Evolutionary conservation across 2,797 vertebrate species (phyloP).

Genomic region (Tenualosa ilisha): DNA sequence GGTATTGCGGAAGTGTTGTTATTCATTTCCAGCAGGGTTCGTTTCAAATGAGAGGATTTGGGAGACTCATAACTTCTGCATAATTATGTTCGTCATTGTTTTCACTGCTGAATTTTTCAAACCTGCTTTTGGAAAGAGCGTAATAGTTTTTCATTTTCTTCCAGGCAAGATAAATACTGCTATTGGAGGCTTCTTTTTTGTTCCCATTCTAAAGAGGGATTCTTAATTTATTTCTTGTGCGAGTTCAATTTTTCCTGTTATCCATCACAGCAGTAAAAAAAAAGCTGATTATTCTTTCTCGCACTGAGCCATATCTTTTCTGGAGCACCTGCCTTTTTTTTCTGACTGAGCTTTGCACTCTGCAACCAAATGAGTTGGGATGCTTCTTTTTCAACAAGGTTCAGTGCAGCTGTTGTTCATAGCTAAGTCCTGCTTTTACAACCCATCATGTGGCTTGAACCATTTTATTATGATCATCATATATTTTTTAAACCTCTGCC

Average conservation of each 20-base stretch:
- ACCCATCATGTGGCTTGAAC: neutral
- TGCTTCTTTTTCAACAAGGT: neutral
- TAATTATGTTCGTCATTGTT: slow-evolving; percentile 54
- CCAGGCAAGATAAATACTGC: slow-evolving; percentile 13
- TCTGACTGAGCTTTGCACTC: neutral
- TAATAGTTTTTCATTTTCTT: slow-evolving; percentile 38
- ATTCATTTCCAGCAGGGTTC: slow-evolving; percentile 35
- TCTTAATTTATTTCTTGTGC: slow-evolving; percentile 1
- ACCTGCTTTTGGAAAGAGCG: slow-evolving; percentile 54
- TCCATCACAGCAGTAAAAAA: neutral
- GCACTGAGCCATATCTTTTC: neutral
- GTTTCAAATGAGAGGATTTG: slow-evolving; percentile 49
- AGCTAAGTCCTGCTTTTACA: neutral
- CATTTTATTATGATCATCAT: neutral
- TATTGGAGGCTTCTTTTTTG: slow-evolving; percentile 9
- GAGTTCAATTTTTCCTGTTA: neutral
- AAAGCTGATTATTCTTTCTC: slow-evolving; percentile 1
- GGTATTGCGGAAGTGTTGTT: neutral
- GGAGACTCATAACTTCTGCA: slow-evolving; percentile 41
- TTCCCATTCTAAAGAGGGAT: neutral
- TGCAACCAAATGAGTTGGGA: neutral
- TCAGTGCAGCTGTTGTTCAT: neutral
- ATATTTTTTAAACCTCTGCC: neutral
- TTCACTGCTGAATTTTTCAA: slow-evolving; percentile 40
- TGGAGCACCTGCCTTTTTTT: slow-evolving; percentile 8